A percentile compares a stretch with the other conserved stretches of the same genome.
phyloP scores from a whole-genome alignment of 2,888 invertebrate genomes.

The Mesodorylaimus sp. region DNA sequence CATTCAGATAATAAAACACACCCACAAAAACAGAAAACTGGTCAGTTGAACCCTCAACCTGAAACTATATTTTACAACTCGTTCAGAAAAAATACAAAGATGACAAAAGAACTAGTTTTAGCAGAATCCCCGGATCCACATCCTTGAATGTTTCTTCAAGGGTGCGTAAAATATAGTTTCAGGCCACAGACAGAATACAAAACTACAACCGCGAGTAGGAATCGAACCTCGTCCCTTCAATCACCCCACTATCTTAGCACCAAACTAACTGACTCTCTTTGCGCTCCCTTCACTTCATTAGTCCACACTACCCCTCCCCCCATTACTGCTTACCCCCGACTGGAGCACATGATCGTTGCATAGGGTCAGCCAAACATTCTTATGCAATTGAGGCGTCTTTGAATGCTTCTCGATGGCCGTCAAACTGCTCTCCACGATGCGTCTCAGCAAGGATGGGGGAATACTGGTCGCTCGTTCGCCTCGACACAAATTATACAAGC shows the following conservation, averaged over 20 bases:
- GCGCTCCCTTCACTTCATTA: too few species aligned
- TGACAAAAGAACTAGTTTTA: too few species aligned
- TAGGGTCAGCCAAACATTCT: slow-evolving; percentile 50
- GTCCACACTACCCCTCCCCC: too few species aligned
- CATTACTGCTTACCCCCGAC: slow-evolving; percentile 43
- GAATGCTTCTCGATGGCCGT: slow-evolving; percentile 50
- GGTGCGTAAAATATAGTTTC: not conserved
- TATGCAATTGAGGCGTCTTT: slow-evolving; percentile 46
- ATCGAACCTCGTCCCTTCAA: not conserved
- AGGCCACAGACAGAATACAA: not conserved
- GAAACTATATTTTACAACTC: too few species aligned
- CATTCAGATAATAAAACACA: not conserved
- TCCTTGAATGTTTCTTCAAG: too few species aligned
- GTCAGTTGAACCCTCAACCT: too few species aligned
- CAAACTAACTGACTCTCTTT: too few species aligned
- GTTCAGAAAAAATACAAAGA: too few species aligned
- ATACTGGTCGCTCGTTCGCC: slow-evolving; percentile 45
- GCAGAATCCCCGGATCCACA: too few species aligned
- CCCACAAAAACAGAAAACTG: not conserved
- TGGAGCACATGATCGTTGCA: slow-evolving; percentile 58
- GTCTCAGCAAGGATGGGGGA: slow-evolving; percentile 44
- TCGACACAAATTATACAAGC: slow-evolving; percentile 51
- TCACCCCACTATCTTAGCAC: too few species aligned
- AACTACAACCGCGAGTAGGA: not conserved
- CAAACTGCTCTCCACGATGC: slow-evolving; percentile 46